Conservation (phyloP, 92 coral and sea anemone genomes). For the Umimayanthus kanabou region DNA sequence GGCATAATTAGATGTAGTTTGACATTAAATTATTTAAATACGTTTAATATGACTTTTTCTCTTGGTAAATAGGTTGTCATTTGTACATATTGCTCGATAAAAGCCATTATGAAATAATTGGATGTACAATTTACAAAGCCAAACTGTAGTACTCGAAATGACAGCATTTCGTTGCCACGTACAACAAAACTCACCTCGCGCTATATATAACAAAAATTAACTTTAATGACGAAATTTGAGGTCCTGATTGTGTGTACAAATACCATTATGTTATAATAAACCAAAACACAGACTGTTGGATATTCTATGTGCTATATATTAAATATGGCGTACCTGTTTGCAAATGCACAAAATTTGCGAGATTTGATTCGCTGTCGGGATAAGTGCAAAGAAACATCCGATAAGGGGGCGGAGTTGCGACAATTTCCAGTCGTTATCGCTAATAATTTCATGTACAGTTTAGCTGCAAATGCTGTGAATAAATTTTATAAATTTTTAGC, state of each 20-base stretch:
- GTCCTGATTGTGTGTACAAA: neutral
- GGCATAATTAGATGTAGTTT: neutral
- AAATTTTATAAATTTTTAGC: too few relatives aligned
- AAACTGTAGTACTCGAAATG: neutral
- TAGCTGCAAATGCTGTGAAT: too few relatives aligned
- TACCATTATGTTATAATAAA: neutral
- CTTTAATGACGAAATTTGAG: neutral
- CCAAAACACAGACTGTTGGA: neutral
- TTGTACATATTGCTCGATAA: neutral
- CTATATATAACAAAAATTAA: neutral
- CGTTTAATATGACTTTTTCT: neutral
- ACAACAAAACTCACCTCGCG: neutral
- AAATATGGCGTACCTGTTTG: neutral
- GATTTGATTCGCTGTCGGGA: conserved; percentile 1
- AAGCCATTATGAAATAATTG: neutral
- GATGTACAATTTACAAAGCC: neutral
- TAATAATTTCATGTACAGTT: neutral
- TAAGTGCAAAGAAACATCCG: neutral
- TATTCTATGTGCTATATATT: neutral
- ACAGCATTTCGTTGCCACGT: neutral
- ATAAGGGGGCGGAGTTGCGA: neutral
- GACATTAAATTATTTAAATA: neutral
- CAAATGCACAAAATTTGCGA: neutral
- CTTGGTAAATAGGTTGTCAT: conserved; percentile 8
- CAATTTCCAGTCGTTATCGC: neutral